Conservation (phyloP, 2,113 vertebrate genomes). For the Labeo catla region DNA sequence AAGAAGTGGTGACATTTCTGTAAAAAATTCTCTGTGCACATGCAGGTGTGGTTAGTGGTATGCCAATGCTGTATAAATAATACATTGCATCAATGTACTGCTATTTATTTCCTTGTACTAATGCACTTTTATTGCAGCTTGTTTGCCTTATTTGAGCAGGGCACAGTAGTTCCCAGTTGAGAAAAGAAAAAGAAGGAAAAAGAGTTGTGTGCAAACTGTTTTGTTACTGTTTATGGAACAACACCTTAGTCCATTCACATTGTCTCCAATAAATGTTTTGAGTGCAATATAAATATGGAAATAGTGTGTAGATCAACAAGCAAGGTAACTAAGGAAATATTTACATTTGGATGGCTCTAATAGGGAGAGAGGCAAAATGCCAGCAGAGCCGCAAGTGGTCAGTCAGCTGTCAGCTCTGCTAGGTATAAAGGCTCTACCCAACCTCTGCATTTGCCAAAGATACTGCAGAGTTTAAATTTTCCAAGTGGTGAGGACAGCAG, state of each 20-base stretch:
- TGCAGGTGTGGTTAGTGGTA: not conserved
- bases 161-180: slow-evolving; percentile 9
- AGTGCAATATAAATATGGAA: slow-evolving; percentile 64
- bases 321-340: slow-evolving; percentile 65
- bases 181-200: not conserved
- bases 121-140: not conserved
- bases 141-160: not conserved
- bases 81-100: not conserved
- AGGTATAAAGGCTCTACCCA: slow-evolving; percentile 37
- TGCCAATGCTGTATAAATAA: not conserved
- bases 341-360: slow-evolving; percentile 57
- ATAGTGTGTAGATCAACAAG: slow-evolving; percentile 56
- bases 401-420: slow-evolving; percentile 28
- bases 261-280: slow-evolving; percentile 55
- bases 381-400: slow-evolving; percentile 35
- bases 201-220: not conserved
- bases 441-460: not conserved
- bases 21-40: not conserved
- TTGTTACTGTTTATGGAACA: slow-evolving; percentile 37
- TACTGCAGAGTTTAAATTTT: not conserved
- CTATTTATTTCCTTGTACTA: not conserved
- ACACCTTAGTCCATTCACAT: slow-evolving; percentile 51
- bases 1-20: too few relatives aligned
- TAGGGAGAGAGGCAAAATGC: slow-evolving; percentile 56
- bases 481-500: slow-evolving; percentile 12